These are phyloP conservation scores for Parazoanthus darwini DNA, from an alignment of 92 coral and sea anemone species.

Conservation along the genomic window DNA sequence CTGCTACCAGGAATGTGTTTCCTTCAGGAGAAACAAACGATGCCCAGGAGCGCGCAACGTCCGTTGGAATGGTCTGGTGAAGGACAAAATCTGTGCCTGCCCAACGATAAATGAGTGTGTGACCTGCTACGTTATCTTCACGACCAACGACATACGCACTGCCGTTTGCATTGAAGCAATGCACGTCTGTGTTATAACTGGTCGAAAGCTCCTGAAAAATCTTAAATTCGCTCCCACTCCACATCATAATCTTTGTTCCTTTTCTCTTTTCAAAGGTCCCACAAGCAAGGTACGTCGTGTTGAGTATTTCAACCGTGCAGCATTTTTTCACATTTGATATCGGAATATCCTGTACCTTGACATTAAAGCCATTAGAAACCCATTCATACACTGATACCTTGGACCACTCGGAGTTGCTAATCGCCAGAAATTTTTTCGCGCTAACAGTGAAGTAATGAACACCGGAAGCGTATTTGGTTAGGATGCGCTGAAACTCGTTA, in stretches of 20 bases:
- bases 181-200: background rate
- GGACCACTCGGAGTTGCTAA: background rate
- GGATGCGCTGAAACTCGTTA: background rate
- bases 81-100: background rate
- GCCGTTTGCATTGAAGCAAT: conserved; percentile 1
- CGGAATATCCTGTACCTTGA: background rate
- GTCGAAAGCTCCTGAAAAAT: background rate
- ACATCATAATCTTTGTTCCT: background rate
- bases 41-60: no score
- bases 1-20: no score
- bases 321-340: background rate
- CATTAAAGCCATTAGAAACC: background rate
- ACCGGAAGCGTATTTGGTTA: background rate
- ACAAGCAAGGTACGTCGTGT: background rate
- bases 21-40: no score
- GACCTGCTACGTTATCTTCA: background rate
- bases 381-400: background rate
- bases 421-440: background rate
- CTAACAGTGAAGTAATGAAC: background rate
- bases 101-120: background rate
- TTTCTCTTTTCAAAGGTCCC: background rate
- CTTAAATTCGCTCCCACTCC: background rate
- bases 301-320: background rate
- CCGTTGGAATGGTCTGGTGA: no score
- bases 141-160: background rate